These are phyloP conservation scores for Thereva unica DNA, from an alignment of 2,888 invertebrate genomes.

Conservation along the genomic window DNA sequence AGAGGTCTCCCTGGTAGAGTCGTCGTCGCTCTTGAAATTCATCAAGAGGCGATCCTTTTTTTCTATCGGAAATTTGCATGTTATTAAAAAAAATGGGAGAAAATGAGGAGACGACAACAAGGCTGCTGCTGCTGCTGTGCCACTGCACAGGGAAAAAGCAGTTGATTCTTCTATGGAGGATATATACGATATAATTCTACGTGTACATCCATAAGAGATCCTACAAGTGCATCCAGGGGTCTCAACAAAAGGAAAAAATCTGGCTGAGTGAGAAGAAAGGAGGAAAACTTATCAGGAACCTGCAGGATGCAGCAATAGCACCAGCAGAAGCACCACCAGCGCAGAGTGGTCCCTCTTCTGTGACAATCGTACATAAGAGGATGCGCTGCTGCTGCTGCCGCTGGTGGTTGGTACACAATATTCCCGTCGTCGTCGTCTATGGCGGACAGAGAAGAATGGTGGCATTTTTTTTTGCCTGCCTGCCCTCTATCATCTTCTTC, in stretches of 20 bases:
- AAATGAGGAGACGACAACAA: conserved; percentile 12
- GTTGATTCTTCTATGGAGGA: too few species aligned
- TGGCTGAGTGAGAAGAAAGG: conserved; percentile 33
- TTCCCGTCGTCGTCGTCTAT: background rate
- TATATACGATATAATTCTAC: too few species aligned
- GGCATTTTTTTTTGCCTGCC: too few species aligned
- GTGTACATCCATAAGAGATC: conserved; percentile 18
- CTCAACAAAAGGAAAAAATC: conserved; percentile 10
- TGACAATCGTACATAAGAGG: conserved; percentile 10
- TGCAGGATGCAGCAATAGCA: too few species aligned
- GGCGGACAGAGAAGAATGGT: conserved; percentile 8
- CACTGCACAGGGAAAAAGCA: too few species aligned
- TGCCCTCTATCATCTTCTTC: too few species aligned
- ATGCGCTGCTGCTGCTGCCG: background rate
- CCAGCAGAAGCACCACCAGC: conserved; percentile 19
- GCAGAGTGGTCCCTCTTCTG: conserved; percentile 1
- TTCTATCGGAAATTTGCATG: conserved; percentile 29
- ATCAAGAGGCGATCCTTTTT: conserved; percentile 14
- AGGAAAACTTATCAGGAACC: too few species aligned
- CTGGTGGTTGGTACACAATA: too few species aligned
- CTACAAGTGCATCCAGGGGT: conserved; percentile 11
- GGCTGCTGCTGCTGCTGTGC: conserved; percentile 12
- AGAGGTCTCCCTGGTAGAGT: conserved; percentile 15
- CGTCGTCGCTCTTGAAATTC: conserved; percentile 15
- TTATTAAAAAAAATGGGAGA: conserved; percentile 13